Conservation (phyloP, 2,888 invertebrate genomes). For the Bruchidius siliquastri region DNA sequence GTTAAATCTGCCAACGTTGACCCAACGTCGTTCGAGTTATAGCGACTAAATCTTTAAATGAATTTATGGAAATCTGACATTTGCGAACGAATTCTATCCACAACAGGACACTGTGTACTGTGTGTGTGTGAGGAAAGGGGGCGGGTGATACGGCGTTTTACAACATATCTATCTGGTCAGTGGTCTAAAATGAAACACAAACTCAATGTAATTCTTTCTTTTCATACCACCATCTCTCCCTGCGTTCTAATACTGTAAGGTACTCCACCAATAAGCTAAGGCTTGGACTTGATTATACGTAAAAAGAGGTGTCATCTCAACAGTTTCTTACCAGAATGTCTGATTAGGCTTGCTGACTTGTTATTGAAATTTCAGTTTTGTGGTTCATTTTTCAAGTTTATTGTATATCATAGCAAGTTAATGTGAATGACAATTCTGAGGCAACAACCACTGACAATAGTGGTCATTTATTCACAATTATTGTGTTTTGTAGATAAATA, state of each 20-base stretch:
- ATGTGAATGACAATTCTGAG: too few relatives aligned
- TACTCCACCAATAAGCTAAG: conserved; percentile 25
- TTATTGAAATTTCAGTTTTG: too few relatives aligned
- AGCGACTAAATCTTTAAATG: not conserved
- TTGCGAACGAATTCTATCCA: conserved; percentile 28
- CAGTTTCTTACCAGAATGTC: not conserved
- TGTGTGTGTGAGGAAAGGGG: not conserved
- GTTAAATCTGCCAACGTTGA: too few relatives aligned
- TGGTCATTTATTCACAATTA: too few relatives aligned
- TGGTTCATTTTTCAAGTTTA: too few relatives aligned
- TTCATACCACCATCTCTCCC: conserved; percentile 26
- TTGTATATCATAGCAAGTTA: too few relatives aligned
- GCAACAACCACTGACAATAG: too few relatives aligned
- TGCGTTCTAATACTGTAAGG: conserved; percentile 45
- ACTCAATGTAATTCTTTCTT: not conserved
- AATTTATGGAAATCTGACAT: not conserved
- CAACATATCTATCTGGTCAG: conserved; percentile 27
- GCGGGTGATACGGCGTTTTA: conserved; percentile 4
- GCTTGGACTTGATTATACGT: not conserved
- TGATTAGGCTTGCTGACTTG: too few relatives aligned
- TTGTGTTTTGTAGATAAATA: too few relatives aligned
- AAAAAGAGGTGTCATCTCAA: not conserved
- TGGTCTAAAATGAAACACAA: conserved; percentile 18
- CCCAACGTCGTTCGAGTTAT: not conserved
- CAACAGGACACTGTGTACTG: conserved; percentile 9